A percentile compares a stretch with the other conserved stretches of the same genome.
Conservation (phyloP, 2,113 vertebrate species). For the Anguilla rostrata region DNA sequence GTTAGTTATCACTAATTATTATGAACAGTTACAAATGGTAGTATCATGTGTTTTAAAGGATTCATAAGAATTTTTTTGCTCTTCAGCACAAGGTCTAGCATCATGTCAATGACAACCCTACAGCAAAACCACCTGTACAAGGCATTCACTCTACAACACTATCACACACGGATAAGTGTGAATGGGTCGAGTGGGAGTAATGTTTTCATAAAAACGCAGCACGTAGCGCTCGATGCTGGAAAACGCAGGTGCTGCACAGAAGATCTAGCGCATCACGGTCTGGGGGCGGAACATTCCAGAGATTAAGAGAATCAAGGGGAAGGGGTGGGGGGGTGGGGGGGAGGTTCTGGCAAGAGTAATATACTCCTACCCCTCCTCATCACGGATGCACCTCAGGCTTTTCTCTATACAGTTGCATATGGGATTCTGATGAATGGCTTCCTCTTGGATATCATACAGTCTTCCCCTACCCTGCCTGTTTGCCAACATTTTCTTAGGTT, state of each 20-base stretch:
- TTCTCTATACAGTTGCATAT: background rate
- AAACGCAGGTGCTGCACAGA: conserved; percentile 9
- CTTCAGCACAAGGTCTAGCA: background rate
- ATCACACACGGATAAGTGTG: background rate
- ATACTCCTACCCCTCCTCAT: background rate
- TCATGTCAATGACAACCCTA: background rate
- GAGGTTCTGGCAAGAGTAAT: background rate
- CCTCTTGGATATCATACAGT: background rate
- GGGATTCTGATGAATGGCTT: conserved; percentile 13
- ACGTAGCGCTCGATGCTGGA: background rate
- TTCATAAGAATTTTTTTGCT: background rate
- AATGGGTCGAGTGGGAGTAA: background rate
- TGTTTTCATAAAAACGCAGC: background rate
- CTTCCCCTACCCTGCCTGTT: background rate
- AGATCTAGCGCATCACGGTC: background rate
- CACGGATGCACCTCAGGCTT: background rate
- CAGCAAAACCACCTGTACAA: background rate
- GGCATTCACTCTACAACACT: background rate
- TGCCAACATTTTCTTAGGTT: conserved; percentile 21
- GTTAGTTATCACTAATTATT: no score
- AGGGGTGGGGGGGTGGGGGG: no score
- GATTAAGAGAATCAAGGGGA: background rate
- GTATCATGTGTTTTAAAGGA: background rate
- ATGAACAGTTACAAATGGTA: no score
- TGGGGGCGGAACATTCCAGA: background rate